A percentile compares a stretch with the other conserved stretches of the same genome.
Conservation (phyloP, 92 coral and sea anemone genomes). For the Heteractis magnifica region DNA sequence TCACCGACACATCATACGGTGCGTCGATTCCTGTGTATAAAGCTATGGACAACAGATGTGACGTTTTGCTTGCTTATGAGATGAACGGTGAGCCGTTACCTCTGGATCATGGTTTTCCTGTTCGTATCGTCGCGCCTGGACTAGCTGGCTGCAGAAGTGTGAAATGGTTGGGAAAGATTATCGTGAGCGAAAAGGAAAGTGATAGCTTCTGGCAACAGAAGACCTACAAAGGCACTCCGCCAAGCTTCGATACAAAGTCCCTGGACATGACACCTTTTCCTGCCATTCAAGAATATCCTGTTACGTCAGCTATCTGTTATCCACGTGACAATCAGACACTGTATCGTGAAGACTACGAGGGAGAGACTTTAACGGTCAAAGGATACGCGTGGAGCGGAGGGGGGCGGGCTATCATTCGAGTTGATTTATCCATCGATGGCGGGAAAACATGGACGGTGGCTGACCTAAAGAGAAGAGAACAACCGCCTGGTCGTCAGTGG, state of each 20-base stretch:
- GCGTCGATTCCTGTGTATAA: slow-evolving; percentile 53
- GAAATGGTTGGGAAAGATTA: slow-evolving; percentile 55
- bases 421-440: slow-evolving; percentile 74
- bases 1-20: slow-evolving; percentile 53
- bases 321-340: slow-evolving; percentile 51
- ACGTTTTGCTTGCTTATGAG: slow-evolving; percentile 65
- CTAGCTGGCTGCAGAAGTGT: slow-evolving; percentile 64
- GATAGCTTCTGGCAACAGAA: slow-evolving; percentile 64
- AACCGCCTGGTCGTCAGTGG: slow-evolving; percentile 53
- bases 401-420: slow-evolving; percentile 66
- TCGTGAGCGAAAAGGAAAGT: slow-evolving; percentile 47
- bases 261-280: slow-evolving; percentile 63
- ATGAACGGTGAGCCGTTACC: slow-evolving; percentile 60
- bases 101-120: slow-evolving; percentile 63
- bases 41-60: slow-evolving; percentile 46
- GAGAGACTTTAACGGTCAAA: slow-evolving; percentile 52
- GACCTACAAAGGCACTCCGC: slow-evolving; percentile 69
- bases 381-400: slow-evolving; percentile 88
- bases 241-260: slow-evolving; percentile 59
- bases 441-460: slow-evolving; percentile 77
- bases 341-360: slow-evolving; percentile 46
- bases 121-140: slow-evolving; percentile 58
- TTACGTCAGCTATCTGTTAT: slow-evolving; percentile 70
- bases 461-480: slow-evolving; percentile 45
- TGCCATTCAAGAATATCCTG: slow-evolving; percentile 74